A percentile compares a stretch with the other conserved stretches of the same genome.
Evolutionary conservation across 2,888 invertebrate genomes (phyloP).

Genomic region (Lissonota sp.): DNA sequence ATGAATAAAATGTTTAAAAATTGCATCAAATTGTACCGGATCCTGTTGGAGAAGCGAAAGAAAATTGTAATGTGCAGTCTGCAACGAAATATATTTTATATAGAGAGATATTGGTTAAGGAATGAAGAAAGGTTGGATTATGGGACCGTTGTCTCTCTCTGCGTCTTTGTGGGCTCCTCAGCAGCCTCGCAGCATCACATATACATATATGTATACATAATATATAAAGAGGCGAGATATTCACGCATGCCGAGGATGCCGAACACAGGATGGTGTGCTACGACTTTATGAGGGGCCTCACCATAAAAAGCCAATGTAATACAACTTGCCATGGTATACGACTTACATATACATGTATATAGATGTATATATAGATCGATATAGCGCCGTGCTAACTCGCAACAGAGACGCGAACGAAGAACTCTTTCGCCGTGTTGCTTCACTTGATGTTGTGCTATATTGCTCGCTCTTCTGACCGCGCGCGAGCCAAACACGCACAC

Average conservation of each 20-base stretch:
- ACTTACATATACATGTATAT: background rate
- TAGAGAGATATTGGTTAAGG: constrained; percentile 22
- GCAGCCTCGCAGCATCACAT: constrained; percentile 14
- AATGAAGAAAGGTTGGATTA: constrained; percentile 45
- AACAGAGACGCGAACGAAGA: constrained; percentile 16
- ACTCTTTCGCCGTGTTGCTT: constrained; percentile 30
- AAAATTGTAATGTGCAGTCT: constrained; percentile 8
- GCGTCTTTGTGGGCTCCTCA: constrained; percentile 24
- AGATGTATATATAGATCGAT: background rate
- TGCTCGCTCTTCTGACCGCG: constrained; percentile 10
- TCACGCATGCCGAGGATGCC: constrained; percentile 76
- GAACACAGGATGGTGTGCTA: constrained; percentile 72
- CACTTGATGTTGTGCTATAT: constrained; percentile 37
- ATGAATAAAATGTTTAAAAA: too few relatives aligned
- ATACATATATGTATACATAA: constrained; percentile 8
- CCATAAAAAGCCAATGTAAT: constrained; percentile 70
- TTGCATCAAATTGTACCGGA: too few relatives aligned
- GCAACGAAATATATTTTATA: background rate
- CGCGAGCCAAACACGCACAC: constrained; percentile 1
- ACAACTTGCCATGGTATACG: constrained; percentile 65
- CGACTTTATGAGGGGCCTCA: constrained; percentile 76
- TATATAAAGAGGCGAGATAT: constrained; percentile 72
- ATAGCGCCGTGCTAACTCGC: constrained; percentile 10
- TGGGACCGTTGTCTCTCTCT: constrained; percentile 55
- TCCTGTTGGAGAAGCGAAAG: background rate